Evolutionary conservation across 2,113 vertebrate species (phyloP).

Genomic region (Protobothrops mucrosquamatus): DNA sequence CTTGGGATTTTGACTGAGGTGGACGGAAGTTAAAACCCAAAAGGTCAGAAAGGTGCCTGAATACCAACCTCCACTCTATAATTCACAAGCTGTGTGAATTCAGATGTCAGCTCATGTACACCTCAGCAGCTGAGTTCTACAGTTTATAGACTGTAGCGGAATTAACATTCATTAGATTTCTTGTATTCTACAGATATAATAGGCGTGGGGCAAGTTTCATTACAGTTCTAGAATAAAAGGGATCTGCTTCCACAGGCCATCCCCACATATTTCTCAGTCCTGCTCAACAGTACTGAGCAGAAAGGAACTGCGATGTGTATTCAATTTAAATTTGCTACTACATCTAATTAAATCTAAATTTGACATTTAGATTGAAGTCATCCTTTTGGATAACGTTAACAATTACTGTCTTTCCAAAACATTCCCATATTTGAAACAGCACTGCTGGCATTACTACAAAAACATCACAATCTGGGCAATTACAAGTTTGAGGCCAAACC

Average conservation of each 20-base stretch:
- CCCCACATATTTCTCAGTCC: background rate
- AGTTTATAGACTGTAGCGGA: background rate
- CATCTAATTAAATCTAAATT: background rate
- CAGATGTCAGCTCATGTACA: background rate
- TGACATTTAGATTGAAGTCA: background rate
- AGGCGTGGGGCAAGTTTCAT: background rate
- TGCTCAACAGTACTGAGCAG: background rate
- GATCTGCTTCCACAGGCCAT: background rate
- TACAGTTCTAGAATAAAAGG: background rate
- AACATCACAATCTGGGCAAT: background rate
- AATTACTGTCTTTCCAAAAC: background rate
- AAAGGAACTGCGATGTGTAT: background rate
- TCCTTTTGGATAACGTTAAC: background rate
- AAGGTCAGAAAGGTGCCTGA: background rate
- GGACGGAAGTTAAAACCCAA: background rate
- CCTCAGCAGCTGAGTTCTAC: background rate
- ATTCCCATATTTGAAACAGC: background rate
- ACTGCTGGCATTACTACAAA: background rate
- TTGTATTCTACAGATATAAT: background rate
- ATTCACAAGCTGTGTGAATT: background rate
- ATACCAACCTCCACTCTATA: background rate
- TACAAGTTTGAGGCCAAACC: background rate
- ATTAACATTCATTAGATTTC: background rate
- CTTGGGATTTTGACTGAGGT: background rate
- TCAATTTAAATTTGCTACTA: background rate